phyloP scores from a whole-genome alignment of 2,113 vertebrate genomes.

The Catagonus wagneri region DNA sequence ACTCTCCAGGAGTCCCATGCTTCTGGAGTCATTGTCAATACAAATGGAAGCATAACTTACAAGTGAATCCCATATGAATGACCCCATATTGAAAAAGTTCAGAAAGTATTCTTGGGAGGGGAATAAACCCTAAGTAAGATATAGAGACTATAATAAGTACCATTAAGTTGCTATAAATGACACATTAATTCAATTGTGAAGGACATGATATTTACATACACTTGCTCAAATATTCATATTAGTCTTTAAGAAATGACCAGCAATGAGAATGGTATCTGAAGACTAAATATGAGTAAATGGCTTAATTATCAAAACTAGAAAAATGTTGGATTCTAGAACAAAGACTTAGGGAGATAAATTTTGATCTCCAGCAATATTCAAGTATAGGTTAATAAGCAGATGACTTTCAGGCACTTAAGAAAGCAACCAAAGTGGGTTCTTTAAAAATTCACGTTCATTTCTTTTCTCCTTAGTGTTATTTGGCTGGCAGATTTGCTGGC shows the following conservation, averaged over 20 bases:
- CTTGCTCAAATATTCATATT: not conserved
- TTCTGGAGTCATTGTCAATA: not conserved
- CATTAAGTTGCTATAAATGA: not conserved
- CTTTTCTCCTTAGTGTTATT: slow-evolving; percentile 13
- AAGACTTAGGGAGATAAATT: slow-evolving; percentile 50
- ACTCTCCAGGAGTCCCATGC: not conserved
- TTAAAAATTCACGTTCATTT: slow-evolving; percentile 54
- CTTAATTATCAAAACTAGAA: slow-evolving; percentile 53
- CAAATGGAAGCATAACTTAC: not conserved
- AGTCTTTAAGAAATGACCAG: not conserved
- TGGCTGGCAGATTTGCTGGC: not conserved
- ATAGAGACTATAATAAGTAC: not conserved
- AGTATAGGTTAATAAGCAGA: slow-evolving; percentile 38
- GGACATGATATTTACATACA: not conserved
- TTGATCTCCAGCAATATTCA: slow-evolving; percentile 44
- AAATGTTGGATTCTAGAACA: not conserved
- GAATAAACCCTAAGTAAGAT: not conserved
- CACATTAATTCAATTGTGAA: slow-evolving; percentile 28
- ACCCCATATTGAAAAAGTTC: not conserved
- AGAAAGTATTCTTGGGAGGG: not conserved
- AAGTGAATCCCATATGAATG: not conserved
- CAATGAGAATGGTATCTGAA: not conserved
- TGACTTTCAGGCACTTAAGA: slow-evolving; percentile 33
- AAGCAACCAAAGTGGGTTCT: slow-evolving; percentile 42
- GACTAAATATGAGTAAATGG: not conserved